Conservation (phyloP, 2,888 invertebrate genomes). For the Megalurothrips usitatus region DNA sequence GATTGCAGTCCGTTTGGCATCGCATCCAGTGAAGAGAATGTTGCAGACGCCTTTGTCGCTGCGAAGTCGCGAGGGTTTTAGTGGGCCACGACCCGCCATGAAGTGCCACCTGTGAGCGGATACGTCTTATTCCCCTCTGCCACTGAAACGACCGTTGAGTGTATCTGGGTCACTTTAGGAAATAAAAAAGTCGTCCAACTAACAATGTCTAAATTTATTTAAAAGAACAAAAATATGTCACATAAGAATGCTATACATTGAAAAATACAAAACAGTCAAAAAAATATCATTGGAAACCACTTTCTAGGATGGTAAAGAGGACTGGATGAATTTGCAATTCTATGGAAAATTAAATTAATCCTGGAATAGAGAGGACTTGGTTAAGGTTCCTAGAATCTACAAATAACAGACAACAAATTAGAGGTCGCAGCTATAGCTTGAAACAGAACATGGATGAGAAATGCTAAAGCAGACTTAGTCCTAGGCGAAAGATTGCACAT, state of each 20-base stretch:
- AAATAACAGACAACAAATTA: conserved; percentile 21
- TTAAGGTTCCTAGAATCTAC: not conserved
- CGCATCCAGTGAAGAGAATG: too few relatives aligned
- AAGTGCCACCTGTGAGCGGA: too few relatives aligned
- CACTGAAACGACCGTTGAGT: too few relatives aligned
- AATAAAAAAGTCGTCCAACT: not conserved
- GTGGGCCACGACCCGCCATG: too few relatives aligned
- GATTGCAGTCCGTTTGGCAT: too few relatives aligned
- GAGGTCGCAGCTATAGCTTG: not conserved
- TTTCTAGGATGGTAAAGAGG: not conserved
- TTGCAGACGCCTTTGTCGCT: too few relatives aligned
- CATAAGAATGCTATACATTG: conserved; percentile 26
- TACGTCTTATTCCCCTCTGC: too few relatives aligned
- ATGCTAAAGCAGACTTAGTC: conserved; percentile 1
- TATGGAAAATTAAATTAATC: not conserved
- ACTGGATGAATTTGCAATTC: not conserved
- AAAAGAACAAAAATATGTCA: conserved; percentile 27
- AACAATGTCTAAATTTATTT: conserved; percentile 23
- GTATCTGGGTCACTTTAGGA: too few relatives aligned
- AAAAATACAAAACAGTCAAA: conserved; percentile 27
- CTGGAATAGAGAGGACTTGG: not conserved
- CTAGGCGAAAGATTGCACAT: conserved; percentile 9
- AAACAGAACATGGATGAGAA: not conserved
- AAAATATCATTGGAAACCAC: conserved; percentile 23
- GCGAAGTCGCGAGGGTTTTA: not conserved